A percentile compares a stretch with the other conserved stretches of the same genome.
phyloP scores from a whole-genome alignment of 2,797 vertebrate genomes.

The Lagocephalus sceleratus region DNA sequence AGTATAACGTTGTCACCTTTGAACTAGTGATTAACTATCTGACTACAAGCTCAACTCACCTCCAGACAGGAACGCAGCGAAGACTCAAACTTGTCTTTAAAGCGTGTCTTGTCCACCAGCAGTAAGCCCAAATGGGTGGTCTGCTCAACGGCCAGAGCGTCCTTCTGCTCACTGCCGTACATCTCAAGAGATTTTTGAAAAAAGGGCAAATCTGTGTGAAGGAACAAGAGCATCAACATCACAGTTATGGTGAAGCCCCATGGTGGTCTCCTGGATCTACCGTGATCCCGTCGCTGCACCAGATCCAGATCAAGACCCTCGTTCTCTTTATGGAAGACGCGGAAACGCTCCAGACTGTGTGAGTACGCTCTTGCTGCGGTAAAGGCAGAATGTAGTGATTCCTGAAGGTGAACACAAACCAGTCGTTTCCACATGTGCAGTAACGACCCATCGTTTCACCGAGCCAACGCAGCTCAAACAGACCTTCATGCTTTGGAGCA shows the following conservation, averaged over 20 bases:
- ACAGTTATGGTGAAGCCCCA: neutral
- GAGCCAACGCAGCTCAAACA: conserved; percentile 3
- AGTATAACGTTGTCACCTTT: too few relatives aligned
- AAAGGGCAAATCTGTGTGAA: conserved; percentile 74
- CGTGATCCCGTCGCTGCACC: conserved; percentile 76
- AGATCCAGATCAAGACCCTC: conserved; percentile 78
- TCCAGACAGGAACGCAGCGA: conserved; percentile 80
- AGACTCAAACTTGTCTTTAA: conserved; percentile 79
- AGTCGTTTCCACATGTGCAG: neutral
- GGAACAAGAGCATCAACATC: neutral
- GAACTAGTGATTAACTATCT: neutral
- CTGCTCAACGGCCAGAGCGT: conserved; percentile 71
- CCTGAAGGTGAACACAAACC: conserved; percentile 55
- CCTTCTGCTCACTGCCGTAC: conserved; percentile 77
- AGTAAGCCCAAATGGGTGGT: conserved; percentile 80
- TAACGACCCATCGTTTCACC: neutral
- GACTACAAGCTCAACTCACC: conserved; percentile 63
- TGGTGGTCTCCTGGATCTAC: conserved; percentile 51
- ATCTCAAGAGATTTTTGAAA: conserved; percentile 78
- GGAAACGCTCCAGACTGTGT: conserved; percentile 78
- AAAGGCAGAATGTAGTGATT: conserved; percentile 77
- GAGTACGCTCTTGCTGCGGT: conserved; percentile 74
- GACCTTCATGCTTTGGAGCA: conserved; percentile 79
- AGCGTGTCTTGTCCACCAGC: conserved; percentile 78
- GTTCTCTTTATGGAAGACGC: conserved; percentile 80